Evolutionary conservation across 2,888 invertebrate species (phyloP), one percentile per base, ranked within the genome.

Genomic region (Scaptomyza reducta): DNA sequence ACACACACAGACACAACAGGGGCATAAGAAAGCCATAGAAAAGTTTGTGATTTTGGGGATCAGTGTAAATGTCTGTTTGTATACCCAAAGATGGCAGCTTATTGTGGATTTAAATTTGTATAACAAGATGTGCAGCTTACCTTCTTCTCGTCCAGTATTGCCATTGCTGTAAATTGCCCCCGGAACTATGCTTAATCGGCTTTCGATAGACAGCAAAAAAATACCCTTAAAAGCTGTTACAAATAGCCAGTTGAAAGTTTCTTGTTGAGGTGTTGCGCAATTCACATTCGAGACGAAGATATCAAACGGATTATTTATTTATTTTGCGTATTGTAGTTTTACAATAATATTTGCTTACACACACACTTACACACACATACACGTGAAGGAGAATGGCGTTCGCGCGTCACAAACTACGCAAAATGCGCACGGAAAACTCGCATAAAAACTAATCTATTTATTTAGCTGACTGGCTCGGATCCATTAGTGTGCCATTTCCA

Each of bases 381-480:
- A 22, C 59, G 29, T 29, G 53, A 22, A 16, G 16, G 38, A 10
- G 6, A 25, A 9, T n/a, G 56, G 27, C 16, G 18, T 18, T 22
- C 51, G 51, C 77, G 53, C 74, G 88, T 85, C 88, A 85, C 82
- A 68, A 62, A 84, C 62, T 80, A 84, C 78, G 76, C 64, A 70
- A 62, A 83, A 55, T 78, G 70, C 58, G 46, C 66, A 51, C 50
- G 25, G 55, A 59, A 60, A 61, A 79, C 60, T 70, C 59, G 58
- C 53, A 65, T 72, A 63, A 69, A 81, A 87, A 87, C 82, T 82
- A 82, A 87, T 82, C 79, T 82, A 82, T 82, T 82, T 82, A 82
- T 87, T 85, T 79, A 46, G 75, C 79, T 67, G 77, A 67, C 66
- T 67, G 66, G 57, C 58, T 27, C 50, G 63, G 42, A 16, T 61